Conservation (phyloP, 30 jellyfish, hydroid and myxozoan genomes). For the Calvadosia cruxmelitensis region DNA sequence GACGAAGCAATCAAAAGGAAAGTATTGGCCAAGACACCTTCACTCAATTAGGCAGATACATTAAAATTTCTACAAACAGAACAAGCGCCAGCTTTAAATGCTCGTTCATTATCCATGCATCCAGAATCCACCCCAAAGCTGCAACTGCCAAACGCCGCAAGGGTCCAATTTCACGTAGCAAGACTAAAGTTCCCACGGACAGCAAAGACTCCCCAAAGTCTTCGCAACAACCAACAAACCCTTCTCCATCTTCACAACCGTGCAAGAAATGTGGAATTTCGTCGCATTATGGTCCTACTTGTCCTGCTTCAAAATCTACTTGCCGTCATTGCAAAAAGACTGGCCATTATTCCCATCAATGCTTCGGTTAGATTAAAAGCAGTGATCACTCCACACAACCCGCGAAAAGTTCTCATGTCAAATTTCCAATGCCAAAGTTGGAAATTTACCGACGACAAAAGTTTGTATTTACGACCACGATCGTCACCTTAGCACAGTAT, state of each 20-base stretch:
- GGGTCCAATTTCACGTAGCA: too few relatives aligned
- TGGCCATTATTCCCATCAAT: neutral
- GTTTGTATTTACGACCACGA: too few relatives aligned
- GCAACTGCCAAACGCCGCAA: neutral
- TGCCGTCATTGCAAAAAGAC: neutral
- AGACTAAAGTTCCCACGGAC: neutral
- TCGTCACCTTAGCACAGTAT: neutral
- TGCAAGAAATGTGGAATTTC: neutral
- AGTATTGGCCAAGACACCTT: neutral
- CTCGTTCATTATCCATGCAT: neutral
- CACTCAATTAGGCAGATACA: neutral
- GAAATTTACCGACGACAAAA: neutral
- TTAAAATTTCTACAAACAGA: neutral
- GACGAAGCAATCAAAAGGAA: neutral
- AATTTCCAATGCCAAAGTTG: neutral
- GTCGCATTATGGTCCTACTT: neutral
- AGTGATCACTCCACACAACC: too few relatives aligned
- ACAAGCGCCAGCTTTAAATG: neutral
- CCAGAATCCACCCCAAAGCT: neutral
- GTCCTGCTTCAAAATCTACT: neutral
- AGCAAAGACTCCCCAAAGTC: neutral
- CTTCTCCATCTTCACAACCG: neutral
- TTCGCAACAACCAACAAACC: neutral
- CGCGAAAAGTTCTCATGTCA: too few relatives aligned
- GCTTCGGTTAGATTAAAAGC: neutral